Evolutionary conservation across 1,140 invertebrate genomes (phyloP).

Genomic region (Rhopalosiphum maidis): DNA sequence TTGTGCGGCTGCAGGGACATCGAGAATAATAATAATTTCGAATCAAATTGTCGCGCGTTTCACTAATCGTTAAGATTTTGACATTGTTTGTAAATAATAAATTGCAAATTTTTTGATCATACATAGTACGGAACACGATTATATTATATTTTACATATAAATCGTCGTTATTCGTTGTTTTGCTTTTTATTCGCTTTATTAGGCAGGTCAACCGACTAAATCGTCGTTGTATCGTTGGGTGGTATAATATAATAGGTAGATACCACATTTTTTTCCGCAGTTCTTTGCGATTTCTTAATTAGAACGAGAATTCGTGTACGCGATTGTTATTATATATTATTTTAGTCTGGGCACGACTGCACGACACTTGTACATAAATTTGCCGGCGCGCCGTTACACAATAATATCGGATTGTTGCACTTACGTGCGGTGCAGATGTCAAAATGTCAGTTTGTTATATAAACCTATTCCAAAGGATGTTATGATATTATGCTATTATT

Average conservation of each 20-base stretch:
- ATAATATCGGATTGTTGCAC: not conserved
- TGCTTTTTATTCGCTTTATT: not conserved
- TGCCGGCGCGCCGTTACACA: not conserved
- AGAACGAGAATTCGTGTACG: not conserved
- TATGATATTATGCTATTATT: not conserved
- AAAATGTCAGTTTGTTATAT: not conserved
- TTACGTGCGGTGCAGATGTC: not conserved
- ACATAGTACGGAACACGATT: not conserved
- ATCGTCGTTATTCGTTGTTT: not conserved
- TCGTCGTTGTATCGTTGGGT: not conserved
- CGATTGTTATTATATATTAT: not conserved
- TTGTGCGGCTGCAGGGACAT: not conserved
- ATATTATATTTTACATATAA: not conserved
- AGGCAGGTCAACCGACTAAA: not conserved
- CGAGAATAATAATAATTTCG: not conserved
- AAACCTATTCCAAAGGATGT: not conserved
- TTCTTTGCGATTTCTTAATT: slow-evolving; percentile 2
- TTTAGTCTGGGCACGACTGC: slow-evolving; percentile 19
- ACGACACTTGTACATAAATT: slow-evolving; percentile 26
- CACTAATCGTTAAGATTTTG: not conserved
- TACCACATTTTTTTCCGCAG: not conserved
- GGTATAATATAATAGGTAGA: not conserved
- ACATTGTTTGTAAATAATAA: not conserved
- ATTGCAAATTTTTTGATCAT: not conserved
- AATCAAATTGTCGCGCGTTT: not conserved